Conservation (phyloP, 1,140 invertebrate genomes). For the Calliphora vicina region DNA sequence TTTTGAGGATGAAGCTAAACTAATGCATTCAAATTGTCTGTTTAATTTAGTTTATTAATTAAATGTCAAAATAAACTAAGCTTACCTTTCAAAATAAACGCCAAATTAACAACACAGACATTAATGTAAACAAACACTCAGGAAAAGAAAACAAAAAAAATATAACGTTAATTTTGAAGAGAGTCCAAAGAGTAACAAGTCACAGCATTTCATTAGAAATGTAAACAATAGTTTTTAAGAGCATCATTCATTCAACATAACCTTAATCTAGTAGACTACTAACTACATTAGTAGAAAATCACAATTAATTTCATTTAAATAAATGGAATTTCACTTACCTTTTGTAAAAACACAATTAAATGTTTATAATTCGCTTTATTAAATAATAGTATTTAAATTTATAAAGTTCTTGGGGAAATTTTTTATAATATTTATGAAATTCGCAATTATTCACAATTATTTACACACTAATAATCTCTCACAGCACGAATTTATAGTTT, state of each 20-base stretch:
- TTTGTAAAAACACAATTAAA: not conserved
- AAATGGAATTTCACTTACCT: not conserved
- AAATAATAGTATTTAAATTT: not conserved
- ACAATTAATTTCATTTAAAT: not conserved
- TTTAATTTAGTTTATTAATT: no score
- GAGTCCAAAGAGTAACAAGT: not conserved
- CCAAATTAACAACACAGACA: no score
- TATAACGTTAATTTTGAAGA: not conserved
- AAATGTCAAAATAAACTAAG: no score
- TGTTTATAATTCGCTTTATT: no score
- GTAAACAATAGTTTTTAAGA: conserved; percentile 10
- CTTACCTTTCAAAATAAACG: no score
- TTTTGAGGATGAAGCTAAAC: no score
- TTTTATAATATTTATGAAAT: not conserved
- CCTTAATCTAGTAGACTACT: not conserved
- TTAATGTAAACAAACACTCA: not conserved
- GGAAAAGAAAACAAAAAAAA: not conserved
- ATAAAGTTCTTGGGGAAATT: not conserved
- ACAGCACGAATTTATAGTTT: not conserved
- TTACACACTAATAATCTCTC: not conserved
- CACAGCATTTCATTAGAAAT: not conserved
- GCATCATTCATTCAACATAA: not conserved
- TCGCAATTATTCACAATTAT: no score
- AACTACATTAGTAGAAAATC: not conserved
- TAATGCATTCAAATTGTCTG: no score